Evolutionary conservation across 2,888 invertebrate genomes (phyloP).

Genomic region (Tetragonula carbonaria): DNA sequence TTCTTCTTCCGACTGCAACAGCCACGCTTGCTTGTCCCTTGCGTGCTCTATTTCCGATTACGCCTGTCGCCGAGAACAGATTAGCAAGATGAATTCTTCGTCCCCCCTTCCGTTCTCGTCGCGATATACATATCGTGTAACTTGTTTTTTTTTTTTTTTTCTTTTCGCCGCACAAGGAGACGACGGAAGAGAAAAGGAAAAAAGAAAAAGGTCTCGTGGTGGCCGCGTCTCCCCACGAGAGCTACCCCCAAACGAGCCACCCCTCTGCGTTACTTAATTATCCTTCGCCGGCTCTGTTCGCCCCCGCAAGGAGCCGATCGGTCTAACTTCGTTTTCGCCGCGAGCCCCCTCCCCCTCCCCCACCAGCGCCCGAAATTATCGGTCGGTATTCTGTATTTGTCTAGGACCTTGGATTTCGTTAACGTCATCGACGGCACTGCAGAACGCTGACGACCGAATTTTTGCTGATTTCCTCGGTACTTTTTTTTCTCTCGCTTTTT

Average conservation of each 20-base stretch:
- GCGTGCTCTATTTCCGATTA: slow-evolving; percentile 70
- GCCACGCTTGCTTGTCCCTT: slow-evolving; percentile 10
- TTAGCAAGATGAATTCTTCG: slow-evolving; percentile 68
- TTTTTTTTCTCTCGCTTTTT: too few relatives aligned
- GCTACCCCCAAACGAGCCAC: slow-evolving; percentile 60
- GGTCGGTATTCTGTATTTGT: slow-evolving; percentile 71
- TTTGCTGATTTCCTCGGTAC: background rate
- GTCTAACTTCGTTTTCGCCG: slow-evolving; percentile 78
- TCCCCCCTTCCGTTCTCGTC: slow-evolving; percentile 44
- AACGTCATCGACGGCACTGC: slow-evolving; percentile 3
- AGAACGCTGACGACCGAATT: slow-evolving; percentile 36
- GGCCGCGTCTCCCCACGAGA: slow-evolving; percentile 52
- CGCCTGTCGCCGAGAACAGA: slow-evolving; percentile 69
- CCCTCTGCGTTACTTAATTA: slow-evolving; percentile 80
- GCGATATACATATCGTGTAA: slow-evolving; percentile 67
- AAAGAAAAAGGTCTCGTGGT: slow-evolving; percentile 50
- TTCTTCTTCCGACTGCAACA: background rate
- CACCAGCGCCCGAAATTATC: slow-evolving; percentile 70
- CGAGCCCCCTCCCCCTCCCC: slow-evolving; percentile 35
- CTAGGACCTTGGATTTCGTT: slow-evolving; percentile 63
- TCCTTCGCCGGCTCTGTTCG: slow-evolving; percentile 72
- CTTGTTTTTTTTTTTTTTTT: slow-evolving; percentile 56
- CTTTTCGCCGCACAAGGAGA: background rate
- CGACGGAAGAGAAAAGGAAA: too few relatives aligned
- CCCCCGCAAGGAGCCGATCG: slow-evolving; percentile 71